Conservation (phyloP, 2,797 vertebrate genomes). For the Falco cherrug region DNA sequence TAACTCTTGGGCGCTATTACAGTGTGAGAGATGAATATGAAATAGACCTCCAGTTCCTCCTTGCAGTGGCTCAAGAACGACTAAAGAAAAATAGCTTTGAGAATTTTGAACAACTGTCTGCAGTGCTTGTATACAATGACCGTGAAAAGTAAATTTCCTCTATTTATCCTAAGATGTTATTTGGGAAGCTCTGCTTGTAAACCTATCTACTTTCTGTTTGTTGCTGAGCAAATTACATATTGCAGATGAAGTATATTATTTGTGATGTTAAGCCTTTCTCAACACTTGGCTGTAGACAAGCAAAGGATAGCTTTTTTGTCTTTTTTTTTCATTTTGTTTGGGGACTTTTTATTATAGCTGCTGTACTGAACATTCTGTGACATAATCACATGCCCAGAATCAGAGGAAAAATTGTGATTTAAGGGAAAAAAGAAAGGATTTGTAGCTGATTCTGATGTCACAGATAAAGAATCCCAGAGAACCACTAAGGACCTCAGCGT, state of each 20-base stretch:
- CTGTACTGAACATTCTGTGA: neutral
- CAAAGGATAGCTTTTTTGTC: neutral
- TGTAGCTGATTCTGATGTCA: neutral
- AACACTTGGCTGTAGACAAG: neutral
- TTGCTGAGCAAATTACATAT: neutral
- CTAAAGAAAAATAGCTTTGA: conserved; percentile 87
- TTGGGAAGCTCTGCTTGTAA: neutral
- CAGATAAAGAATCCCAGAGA: neutral
- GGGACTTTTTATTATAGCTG: neutral
- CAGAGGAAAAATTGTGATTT: neutral
- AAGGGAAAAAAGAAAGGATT: neutral
- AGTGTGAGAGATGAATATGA: conserved; percentile 59
- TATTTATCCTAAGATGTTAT: neutral
- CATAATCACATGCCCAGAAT: neutral
- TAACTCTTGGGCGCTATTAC: conserved; percentile 84
- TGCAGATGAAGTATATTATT: neutral
- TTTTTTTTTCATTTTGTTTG: neutral
- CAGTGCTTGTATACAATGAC: conserved; percentile 80
- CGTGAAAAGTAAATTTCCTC: conserved; percentile 78
- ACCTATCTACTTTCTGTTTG: neutral
- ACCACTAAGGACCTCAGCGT: neutral
- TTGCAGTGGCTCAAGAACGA: conserved; percentile 82
- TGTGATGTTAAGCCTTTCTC: neutral
- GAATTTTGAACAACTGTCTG: conserved; percentile 77
- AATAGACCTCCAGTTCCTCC: conserved; percentile 70